Conservation (phyloP, 2,797 vertebrate genomes). For the Eutrigla gurnardus region DNA sequence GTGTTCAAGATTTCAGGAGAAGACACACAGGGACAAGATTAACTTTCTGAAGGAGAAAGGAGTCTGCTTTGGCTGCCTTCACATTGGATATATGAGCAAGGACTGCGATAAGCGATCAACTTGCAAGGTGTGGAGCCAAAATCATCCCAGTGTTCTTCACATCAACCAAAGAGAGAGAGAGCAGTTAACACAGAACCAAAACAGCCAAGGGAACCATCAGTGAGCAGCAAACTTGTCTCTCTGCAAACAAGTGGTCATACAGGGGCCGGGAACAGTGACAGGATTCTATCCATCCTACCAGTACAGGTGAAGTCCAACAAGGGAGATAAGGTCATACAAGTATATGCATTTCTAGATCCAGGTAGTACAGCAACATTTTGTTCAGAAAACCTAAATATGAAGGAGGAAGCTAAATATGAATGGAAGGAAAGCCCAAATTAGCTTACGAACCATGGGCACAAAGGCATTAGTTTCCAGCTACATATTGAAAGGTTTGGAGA, state of each 20-base stretch:
- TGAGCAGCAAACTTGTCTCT: not conserved
- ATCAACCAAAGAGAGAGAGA: not conserved
- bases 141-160: too few species aligned
- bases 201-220: not conserved
- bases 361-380: conserved; percentile 3
- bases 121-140: conserved; percentile 3
- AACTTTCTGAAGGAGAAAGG: too few species aligned
- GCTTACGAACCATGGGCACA: not conserved
- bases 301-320: not conserved
- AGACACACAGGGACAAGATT: too few species aligned
- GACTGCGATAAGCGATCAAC: not conserved
- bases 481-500: conserved; percentile 11
- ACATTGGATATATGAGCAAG: too few species aligned
- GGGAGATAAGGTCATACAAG: not conserved
- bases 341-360: conserved; percentile 6
- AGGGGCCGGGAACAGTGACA: not conserved
- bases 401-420: not conserved
- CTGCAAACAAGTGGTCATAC: not conserved
- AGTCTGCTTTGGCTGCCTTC: too few species aligned
- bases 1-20: conserved; percentile 12
- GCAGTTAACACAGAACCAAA: not conserved
- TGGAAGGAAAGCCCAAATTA: conserved; percentile 1
- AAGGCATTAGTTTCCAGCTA: conserved; percentile 2
- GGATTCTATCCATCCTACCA: conserved; percentile 1
- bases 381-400: not conserved